Conservation (phyloP, 2,113 vertebrate genomes). For the Pangasianodon hypophthalmus region DNA sequence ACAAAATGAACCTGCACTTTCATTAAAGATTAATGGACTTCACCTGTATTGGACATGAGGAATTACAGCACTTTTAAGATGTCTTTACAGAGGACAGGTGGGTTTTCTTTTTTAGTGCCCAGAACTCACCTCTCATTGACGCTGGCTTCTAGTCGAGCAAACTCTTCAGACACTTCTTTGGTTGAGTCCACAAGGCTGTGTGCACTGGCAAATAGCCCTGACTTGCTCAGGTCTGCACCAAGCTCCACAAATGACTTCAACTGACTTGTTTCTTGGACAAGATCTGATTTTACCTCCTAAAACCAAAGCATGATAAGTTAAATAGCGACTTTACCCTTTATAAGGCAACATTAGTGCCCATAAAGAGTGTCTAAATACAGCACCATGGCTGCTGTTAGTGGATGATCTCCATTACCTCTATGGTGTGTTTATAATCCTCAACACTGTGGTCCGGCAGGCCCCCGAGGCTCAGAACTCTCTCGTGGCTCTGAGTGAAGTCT, state of each 20-base stretch:
- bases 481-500: constrained; percentile 80
- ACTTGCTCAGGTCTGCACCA: constrained; percentile 78
- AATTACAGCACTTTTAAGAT: neutral
- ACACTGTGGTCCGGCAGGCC: constrained; percentile 87
- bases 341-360: neutral
- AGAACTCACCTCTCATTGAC: constrained; percentile 81
- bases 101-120: neutral
- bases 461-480: constrained; percentile 76
- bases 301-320: constrained; percentile 19
- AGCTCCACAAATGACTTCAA: constrained; percentile 81
- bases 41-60: neutral
- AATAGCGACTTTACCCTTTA: neutral
- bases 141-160: constrained; percentile 79
- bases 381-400: neutral
- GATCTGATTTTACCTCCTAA: constrained; percentile 85
- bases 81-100: neutral
- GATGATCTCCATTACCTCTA: constrained; percentile 79
- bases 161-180: constrained; percentile 81
- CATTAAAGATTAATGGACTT: neutral
- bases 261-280: constrained; percentile 83
- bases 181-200: constrained; percentile 80
- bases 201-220: constrained; percentile 67
- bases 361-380: neutral
- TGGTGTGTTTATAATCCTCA: constrained; percentile 84
- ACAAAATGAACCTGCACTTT: neutral